Percentiles rank a stretch among this genome's conserved stretches.
Evolutionary conservation across 2,113 vertebrate genomes (phyloP).

Genomic region (Spizaetus ornatus): DNA sequence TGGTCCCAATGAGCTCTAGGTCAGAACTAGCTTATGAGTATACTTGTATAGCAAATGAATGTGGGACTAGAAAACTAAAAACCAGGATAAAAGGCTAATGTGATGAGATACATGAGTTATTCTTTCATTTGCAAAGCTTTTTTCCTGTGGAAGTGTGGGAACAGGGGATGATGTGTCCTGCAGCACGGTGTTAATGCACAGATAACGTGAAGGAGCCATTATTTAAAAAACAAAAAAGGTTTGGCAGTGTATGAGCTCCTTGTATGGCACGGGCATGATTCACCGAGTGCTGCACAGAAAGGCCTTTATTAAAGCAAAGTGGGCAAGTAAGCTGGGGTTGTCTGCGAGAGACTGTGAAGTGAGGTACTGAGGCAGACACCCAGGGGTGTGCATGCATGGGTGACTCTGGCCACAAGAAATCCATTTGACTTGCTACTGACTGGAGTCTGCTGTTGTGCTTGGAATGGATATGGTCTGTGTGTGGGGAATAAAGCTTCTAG

Average conservation of each 20-base stretch:
- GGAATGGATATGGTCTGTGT: neutral
- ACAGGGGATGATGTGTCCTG: neutral
- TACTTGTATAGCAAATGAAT: neutral
- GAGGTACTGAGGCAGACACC: neutral
- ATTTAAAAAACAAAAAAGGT: neutral
- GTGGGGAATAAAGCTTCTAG: neutral
- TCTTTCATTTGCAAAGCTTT: neutral
- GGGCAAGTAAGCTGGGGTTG: neutral
- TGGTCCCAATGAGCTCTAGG: neutral
- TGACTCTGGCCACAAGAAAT: neutral
- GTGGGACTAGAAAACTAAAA: neutral
- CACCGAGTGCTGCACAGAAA: neutral
- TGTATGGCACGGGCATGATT: rapidly evolving
- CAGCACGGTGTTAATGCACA: rapidly evolving
- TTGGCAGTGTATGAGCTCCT: neutral
- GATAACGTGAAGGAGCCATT: neutral
- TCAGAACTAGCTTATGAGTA: neutral
- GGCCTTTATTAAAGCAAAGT: neutral
- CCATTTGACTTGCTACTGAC: neutral
- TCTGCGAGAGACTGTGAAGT: neutral
- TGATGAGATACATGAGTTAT: rapidly evolving
- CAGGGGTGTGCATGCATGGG: rapidly evolving
- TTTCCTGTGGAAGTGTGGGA: neutral
- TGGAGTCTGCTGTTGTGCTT: neutral
- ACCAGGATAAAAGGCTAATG: neutral